Evolutionary conservation across 2,797 vertebrate genomes (phyloP), one percentile per base, ranked within the genome.

Genomic region (Trachurus trachurus): DNA sequence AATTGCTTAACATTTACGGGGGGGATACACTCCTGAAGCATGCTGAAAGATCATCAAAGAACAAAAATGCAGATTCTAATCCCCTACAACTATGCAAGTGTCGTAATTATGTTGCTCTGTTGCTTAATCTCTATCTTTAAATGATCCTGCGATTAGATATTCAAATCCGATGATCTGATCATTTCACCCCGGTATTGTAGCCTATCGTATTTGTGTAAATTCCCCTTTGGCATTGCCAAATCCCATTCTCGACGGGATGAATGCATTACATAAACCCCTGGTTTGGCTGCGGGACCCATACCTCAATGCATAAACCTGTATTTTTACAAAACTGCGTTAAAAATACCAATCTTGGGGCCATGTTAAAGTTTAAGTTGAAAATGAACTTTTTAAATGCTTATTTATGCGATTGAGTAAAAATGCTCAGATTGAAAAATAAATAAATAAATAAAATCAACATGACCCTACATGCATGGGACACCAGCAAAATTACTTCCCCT

Each of bases 81-180:
- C 91, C 86, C 82, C 62, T 75, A 59, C 78, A 86, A 89, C 70
- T 87, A 86, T 89, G 86, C 81, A 80, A 82, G 80, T 84, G 88
- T 92, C 85, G 87, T 91, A 91, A 94, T 92, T 88, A 85, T 88
- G 81, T 74, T 76, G 84, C 83, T 39, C 62, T 80, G 77, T 81
- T 87, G 77, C 79, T 74, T 91, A 92, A 93, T 94, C 89, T 92
- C 87, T 84, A 70, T 89, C 79, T 91, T 87, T 83, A 92, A 90
- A 87, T 78, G 84, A 93, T 93, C 85, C 87, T 76, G 80, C 71
- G 87, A 92, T 93, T 90, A 86, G 83, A 87, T 89, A 84, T 87
- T 90, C 79, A 90, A 91, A 92, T 90, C 88, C 83, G 49, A 88
- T 90, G 89, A 93, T 88, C 89, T 88, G 89, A 92, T 92, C 88